Evolutionary conservation across 1,140 invertebrate species (phyloP), one percentile per base, ranked within the genome.

Genomic region (Drosophila nasuta): DNA sequence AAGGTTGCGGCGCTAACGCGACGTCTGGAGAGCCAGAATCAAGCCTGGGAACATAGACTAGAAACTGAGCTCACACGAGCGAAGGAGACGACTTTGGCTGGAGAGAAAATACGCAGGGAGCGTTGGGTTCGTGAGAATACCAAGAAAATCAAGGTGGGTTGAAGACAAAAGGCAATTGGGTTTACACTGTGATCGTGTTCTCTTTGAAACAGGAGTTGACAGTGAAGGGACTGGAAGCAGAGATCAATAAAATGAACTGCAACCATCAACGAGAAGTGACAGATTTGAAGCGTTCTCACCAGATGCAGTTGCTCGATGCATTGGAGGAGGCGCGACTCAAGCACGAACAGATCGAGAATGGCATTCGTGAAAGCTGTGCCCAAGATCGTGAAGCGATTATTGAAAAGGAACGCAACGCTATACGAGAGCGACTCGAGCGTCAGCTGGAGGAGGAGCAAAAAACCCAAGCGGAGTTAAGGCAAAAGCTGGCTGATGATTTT

Each of bases 201-300:
- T 35, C 0, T 43, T 41, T 30, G 7, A 43, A 76, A 30, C 38
- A 95, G 95, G 95, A 96, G 85, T 93, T 95, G 79, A 96, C 96
- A 0, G 95, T 96, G 1, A 96, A 96, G 83, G 95, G 95, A 6
- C 88, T 96, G n/a, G 95, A 96, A 82, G 94, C 95, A 2, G 96
- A 96, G 92, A 93, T 96, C 5, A 93, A 95, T 75, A 94, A 93
- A 45, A 95, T 96, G 94, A 94, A 94, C 41, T 93, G 93, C 7
- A 93, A 94, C 6, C 95, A 95, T 75, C 93, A 95, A 86, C 94
- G 94, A 45, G 94, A 95, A 91, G 79, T 95, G 20, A 91, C 93
- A 0, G 94, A 95, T 75, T 73, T 95, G n/a, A 92, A 94, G 74
- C 91, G 93, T 5, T 75, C 93, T 25, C 95, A 96, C 83, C 94